These are phyloP conservation scores for Acronicta alni DNA, from an alignment of 2,888 invertebrate genomes.

Conservation along the genomic window DNA sequence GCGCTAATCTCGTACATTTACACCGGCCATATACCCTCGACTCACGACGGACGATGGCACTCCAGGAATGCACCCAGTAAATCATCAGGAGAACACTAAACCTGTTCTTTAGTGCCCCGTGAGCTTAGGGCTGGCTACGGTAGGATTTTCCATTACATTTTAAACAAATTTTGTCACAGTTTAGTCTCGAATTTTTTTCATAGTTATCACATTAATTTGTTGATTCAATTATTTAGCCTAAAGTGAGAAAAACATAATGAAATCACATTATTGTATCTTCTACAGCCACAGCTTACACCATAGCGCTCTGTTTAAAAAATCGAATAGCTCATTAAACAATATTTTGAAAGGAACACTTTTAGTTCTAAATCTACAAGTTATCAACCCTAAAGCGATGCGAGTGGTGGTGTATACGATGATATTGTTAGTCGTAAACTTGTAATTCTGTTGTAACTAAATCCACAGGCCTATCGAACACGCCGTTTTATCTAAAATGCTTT, in stretches of 20 bases:
- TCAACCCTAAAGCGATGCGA: constrained; percentile 63
- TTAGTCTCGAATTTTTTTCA: neutral
- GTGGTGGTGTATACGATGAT: constrained; percentile 73
- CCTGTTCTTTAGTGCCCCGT: constrained; percentile 76
- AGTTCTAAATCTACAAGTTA: constrained; percentile 2
- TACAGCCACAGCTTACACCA: too few species aligned
- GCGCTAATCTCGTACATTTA: constrained; percentile 73
- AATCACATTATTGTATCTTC: too few species aligned
- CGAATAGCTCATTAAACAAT: neutral
- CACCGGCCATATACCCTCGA: constrained; percentile 64
- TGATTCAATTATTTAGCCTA: too few species aligned
- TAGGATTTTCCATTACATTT: neutral
- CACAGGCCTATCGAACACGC: constrained; percentile 74
- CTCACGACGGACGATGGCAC: constrained; percentile 63
- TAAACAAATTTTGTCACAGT: neutral
- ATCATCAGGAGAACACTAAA: constrained; percentile 82
- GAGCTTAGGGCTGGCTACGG: constrained; percentile 57
- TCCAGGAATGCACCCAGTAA: constrained; percentile 83
- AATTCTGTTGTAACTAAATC: constrained; percentile 84
- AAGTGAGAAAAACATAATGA: too few species aligned
- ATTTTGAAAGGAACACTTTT: neutral
- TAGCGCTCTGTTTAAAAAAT: too few species aligned
- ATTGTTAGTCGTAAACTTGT: constrained; percentile 83
- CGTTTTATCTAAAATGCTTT: constrained; percentile 83
- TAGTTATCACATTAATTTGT: neutral